Base-by-base conservation (phyloP, 2,113 vertebrate genomes). In the Gadus chalcogrammus region DNA sequence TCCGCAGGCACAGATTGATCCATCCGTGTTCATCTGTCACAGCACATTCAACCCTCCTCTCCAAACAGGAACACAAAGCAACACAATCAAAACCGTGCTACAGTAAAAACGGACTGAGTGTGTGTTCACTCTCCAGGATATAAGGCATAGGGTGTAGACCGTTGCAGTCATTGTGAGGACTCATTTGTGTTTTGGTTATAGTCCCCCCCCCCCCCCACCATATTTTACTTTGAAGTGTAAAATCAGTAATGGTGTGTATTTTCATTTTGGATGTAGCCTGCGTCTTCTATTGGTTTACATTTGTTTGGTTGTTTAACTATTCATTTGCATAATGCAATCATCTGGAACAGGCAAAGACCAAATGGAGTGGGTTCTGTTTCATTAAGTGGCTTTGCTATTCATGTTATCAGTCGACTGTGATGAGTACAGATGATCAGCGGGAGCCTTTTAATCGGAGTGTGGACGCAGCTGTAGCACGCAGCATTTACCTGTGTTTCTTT, bases 171-270 rank as follows among this genome's bases (percentile, higher is more conserved):
- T 67, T 72, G 9, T 63, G 20, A 64, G 60, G 53, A 59, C 28
- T 24, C 35, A 15, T 15, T 48, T 75, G 69, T 55, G 70, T 68
- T 70, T 67, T 66, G 76, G 66, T 60, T 12, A 5, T 24, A 22
- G 48, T 18, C 18, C 31, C 61, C 24, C 58, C 61, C 61, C 24
- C 58, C 61, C 59, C 58, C 42, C 68, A 65, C 42, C 11, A 31
- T 22, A 55, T 27, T 70, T n/a, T 52, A n/a, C 53, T 20, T 52
- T n/a, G 69, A 64, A 17, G 9, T 72, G 20, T 60, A 48, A 17
- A 60, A 3, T 52, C 5, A 13, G 31, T 65, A 65, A 58, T 65
- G 62, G 59, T 61, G 60, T 61, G 56, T 48, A 13, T 48, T 9
- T 48, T 48, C 42, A 48, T 48, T 48, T 48, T 48, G 1, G 42